Conservation (phyloP, 2,113 vertebrate genomes). For the Phyllopteryx taeniolatus region DNA sequence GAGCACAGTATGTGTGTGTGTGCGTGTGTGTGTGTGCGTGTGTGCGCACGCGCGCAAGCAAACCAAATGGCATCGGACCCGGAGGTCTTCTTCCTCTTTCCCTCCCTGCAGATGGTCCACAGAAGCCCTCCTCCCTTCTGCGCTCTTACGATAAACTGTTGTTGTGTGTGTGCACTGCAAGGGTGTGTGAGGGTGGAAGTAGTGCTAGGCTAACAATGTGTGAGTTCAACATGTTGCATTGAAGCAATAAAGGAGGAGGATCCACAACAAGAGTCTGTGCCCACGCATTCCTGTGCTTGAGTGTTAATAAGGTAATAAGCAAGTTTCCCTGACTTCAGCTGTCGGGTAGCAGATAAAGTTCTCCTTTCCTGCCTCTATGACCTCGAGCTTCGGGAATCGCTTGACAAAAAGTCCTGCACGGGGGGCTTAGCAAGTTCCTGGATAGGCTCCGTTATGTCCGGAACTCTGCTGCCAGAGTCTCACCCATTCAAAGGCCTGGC, state of each 20-base stretch:
- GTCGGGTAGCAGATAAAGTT: not conserved
- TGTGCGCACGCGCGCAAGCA: slow-evolving; percentile 21
- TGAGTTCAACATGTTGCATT: too few species aligned
- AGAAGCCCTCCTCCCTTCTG: not conserved
- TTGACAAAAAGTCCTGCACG: not conserved
- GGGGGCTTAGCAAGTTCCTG: not conserved
- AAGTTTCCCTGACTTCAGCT: not conserved
- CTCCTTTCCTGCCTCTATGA: not conserved
- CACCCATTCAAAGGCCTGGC: not conserved
- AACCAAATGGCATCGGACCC: slow-evolving; percentile 55
- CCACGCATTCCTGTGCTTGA: not conserved
- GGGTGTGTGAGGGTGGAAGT: not conserved
- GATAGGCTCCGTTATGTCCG: not conserved
- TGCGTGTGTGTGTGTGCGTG: slow-evolving; percentile 14
- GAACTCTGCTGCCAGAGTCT: not conserved
- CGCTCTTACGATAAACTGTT: not conserved
- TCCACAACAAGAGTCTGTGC: not conserved
- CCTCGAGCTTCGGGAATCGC: not conserved
- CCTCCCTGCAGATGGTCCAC: slow-evolving; percentile 30
- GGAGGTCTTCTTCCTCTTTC: slow-evolving; percentile 22
- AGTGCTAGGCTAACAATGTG: too few species aligned
- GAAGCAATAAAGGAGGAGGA: not conserved
- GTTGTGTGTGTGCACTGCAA: not conserved
- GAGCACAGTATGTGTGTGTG: not conserved
- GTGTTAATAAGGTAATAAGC: not conserved